Conservation (phyloP, 2,113 vertebrate species). For the Clupea harengus region DNA sequence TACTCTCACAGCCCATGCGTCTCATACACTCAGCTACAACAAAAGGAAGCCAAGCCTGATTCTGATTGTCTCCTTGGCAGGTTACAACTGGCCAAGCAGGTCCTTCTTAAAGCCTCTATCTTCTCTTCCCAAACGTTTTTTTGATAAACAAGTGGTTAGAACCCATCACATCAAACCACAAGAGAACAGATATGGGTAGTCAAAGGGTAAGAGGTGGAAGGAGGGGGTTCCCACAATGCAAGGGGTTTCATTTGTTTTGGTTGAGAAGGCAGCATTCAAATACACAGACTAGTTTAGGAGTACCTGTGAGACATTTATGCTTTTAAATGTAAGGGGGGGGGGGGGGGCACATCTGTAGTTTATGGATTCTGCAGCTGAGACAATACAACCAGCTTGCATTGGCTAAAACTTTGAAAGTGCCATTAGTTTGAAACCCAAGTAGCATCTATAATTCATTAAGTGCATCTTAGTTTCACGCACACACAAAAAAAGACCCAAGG, state of each 20-base stretch:
- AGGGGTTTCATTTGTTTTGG: constrained; percentile 22
- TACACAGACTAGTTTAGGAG: constrained; percentile 23
- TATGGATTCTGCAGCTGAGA: neutral
- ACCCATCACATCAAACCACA: constrained; percentile 37
- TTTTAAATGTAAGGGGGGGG: neutral
- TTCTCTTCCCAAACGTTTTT: constrained; percentile 38
- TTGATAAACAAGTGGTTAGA: constrained; percentile 51
- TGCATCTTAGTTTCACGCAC: constrained; percentile 14
- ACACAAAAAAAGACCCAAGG: neutral
- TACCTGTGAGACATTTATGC: constrained; percentile 9
- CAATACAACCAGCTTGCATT: neutral
- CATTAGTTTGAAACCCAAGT: constrained; percentile 21
- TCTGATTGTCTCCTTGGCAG: constrained; percentile 68
- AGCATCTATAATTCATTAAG: constrained; percentile 3
- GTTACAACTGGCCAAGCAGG: constrained; percentile 67
- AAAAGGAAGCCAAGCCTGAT: constrained; percentile 68
- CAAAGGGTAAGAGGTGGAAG: neutral
- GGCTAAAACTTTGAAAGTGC: constrained; percentile 5
- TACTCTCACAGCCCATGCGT: constrained; percentile 49
- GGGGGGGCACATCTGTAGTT: neutral
- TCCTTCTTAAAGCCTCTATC: constrained; percentile 50
- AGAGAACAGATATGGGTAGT: constrained; percentile 21
- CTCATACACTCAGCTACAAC: constrained; percentile 62
- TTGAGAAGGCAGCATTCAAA: constrained; percentile 15
- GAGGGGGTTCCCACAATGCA: constrained; percentile 16